Evolutionary conservation across 2,888 invertebrate genomes (phyloP).

Genomic region (Busseola fusca): DNA sequence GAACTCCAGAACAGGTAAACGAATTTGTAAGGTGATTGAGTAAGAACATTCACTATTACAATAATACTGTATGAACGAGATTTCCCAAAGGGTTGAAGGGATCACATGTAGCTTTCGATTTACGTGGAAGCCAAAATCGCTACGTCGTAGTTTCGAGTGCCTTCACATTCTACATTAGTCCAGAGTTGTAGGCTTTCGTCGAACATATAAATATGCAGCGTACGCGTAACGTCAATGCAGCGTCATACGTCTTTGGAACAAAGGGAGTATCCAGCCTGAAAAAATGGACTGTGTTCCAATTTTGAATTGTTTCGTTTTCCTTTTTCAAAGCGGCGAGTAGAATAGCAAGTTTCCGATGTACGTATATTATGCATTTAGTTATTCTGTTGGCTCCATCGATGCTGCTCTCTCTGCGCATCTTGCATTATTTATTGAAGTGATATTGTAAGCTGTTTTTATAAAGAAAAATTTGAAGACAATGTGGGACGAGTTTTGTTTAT

Average conservation of each 20-base stretch:
- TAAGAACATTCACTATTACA: conserved; percentile 2
- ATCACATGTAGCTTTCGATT: neutral
- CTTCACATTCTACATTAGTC: neutral
- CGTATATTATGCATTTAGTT: neutral
- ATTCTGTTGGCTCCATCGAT: neutral
- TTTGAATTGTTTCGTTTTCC: neutral
- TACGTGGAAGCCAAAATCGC: neutral
- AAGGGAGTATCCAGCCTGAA: neutral
- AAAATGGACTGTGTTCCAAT: neutral
- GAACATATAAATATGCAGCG: conserved; percentile 1
- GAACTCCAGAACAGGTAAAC: neutral
- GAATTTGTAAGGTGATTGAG: neutral
- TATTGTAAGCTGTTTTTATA: neutral
- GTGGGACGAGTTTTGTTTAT: neutral
- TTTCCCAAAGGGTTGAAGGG: conserved; percentile 32
- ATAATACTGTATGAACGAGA: conserved; percentile 11
- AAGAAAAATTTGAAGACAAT: neutral
- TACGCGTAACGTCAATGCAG: neutral
- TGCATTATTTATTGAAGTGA: neutral
- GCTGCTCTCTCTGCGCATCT: neutral
- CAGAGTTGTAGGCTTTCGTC: neutral
- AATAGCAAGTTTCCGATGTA: neutral
- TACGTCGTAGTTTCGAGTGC: conserved; percentile 9
- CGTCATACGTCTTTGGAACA: neutral
- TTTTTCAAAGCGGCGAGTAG: neutral